Evolutionary conservation across 2,888 invertebrate species (phyloP).

Genomic region (Microplitis deprimator): DNA sequence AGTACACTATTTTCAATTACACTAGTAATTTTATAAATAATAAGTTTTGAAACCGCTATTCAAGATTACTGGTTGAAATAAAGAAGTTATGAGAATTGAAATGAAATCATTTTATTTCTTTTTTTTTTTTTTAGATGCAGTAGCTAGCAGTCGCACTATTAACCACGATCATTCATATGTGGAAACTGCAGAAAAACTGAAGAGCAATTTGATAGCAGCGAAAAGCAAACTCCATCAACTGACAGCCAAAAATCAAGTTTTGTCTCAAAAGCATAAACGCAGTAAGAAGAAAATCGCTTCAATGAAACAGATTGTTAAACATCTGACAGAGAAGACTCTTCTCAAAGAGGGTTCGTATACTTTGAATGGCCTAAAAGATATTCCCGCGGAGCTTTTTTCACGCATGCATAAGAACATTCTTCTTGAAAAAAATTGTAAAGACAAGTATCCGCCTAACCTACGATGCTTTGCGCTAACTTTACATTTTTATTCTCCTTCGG

Average conservation of each 20-base stretch:
- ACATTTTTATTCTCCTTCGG: conserved; percentile 19
- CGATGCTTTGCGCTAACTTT: conserved; percentile 14
- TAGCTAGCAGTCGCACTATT: background rate
- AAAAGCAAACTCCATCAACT: background rate
- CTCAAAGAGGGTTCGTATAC: too few relatives aligned
- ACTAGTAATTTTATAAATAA: too few relatives aligned
- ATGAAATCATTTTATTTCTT: too few relatives aligned
- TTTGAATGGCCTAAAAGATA: too few relatives aligned
- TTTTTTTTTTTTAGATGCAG: background rate
- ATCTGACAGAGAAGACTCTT: background rate
- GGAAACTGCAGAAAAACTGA: background rate
- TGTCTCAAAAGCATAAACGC: background rate
- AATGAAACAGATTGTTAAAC: background rate
- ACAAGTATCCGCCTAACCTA: background rate
- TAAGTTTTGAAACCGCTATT: too few relatives aligned
- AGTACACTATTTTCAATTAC: too few relatives aligned
- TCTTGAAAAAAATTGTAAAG: too few relatives aligned
- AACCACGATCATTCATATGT: background rate
- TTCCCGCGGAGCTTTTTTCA: too few relatives aligned
- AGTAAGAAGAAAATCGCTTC: background rate
- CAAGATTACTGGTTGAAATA: too few relatives aligned
- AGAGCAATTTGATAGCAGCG: background rate
- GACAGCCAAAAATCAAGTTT: background rate
- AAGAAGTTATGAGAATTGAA: too few relatives aligned
- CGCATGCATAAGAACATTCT: too few relatives aligned